A percentile compares a stretch with the other conserved stretches of the same genome.
Evolutionary conservation across 2,888 invertebrate genomes (phyloP).

Genomic region (Standfussiana lucernea): DNA sequence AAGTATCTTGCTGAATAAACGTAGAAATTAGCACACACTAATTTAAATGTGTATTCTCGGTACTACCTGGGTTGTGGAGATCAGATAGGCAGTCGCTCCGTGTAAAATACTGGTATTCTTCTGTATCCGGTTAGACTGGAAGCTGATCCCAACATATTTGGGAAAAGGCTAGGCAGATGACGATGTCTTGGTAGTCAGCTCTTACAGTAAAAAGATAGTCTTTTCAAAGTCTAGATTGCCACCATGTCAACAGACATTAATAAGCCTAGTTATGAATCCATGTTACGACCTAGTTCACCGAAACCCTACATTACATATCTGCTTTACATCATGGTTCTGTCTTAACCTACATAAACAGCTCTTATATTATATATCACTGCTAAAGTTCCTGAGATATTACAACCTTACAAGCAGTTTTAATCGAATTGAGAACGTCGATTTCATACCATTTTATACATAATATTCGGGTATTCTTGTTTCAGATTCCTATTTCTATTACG

Average conservation of each 20-base stretch:
- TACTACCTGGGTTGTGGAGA: neutral
- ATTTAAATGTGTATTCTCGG: neutral
- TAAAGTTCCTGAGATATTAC: neutral
- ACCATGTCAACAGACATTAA: neutral
- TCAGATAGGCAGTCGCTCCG: neutral
- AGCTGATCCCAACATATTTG: neutral
- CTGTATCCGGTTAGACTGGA: neutral
- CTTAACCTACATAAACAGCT: conserved; percentile 28
- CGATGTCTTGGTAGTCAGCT: neutral
- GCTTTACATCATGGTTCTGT: neutral
- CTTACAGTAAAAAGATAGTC: neutral
- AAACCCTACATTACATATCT: conserved; percentile 55
- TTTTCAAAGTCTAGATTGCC: neutral
- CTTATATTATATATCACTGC: conserved; percentile 9
- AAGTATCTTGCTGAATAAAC: neutral
- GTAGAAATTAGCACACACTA: neutral
- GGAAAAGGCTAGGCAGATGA: neutral
- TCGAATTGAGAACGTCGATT: neutral
- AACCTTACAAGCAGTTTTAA: neutral
- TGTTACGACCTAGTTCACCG: conserved; percentile 49
- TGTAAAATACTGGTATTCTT: neutral
- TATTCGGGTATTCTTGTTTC: too few relatives aligned
- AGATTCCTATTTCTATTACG: too few relatives aligned
- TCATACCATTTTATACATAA: too few relatives aligned
- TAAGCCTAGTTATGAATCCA: conserved; percentile 21